Conservation (phyloP, 2,113 vertebrate species). For the Azemiops feae region DNA sequence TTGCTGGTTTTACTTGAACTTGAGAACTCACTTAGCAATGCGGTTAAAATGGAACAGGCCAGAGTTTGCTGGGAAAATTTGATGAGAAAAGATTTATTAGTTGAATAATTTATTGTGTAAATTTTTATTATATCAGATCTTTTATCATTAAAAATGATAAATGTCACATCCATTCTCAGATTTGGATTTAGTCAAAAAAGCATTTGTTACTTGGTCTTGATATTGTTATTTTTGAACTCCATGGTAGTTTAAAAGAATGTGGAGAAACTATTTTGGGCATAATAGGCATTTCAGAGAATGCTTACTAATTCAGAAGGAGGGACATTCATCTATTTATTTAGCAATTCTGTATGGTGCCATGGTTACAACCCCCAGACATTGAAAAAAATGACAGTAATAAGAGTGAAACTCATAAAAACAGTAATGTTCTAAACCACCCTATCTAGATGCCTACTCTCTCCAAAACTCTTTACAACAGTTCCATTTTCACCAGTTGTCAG, state of each 20-base stretch:
- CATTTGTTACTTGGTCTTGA: background rate
- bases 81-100: slow-evolving; percentile 30
- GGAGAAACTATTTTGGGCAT: background rate
- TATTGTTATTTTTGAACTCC: background rate
- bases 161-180: background rate
- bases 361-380: background rate
- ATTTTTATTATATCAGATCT: background rate
- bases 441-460: background rate
- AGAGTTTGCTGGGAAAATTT: slow-evolving; percentile 87
- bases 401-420: background rate
- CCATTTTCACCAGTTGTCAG: background rate
- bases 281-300: background rate
- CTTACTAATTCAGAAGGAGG: background rate
- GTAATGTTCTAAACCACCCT: background rate
- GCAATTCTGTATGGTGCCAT: background rate
- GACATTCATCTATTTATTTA: background rate
- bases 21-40: slow-evolving; percentile 95
- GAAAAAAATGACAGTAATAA: background rate
- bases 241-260: background rate
- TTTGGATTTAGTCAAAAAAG: background rate
- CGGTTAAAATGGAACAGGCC: slow-evolving; percentile 97
- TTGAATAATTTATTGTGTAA: slow-evolving; percentile 37
- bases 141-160: slow-evolving; percentile 19
- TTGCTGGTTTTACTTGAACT: slow-evolving; percentile 99
- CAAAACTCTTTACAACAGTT: background rate